Percentiles rank a stretch among this genome's conserved stretches.
These are phyloP conservation scores for Coregonus clupeaformis DNA, from an alignment of 2,113 vertebrate genomes.

Conservation along the genomic window DNA sequence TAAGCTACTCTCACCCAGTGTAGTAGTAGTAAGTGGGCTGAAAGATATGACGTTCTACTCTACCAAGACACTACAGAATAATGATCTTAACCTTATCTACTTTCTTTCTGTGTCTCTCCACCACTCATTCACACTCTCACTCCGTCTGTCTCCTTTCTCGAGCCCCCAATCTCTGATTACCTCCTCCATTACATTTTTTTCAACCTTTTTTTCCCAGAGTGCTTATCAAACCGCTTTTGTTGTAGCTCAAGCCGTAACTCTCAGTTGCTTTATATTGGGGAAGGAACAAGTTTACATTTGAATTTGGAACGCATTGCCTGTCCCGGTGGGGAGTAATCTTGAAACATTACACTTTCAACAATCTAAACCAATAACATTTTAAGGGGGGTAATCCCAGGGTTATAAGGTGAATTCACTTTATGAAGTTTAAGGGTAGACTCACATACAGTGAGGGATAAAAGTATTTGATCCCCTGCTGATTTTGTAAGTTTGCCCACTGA, in stretches of 20 bases:
- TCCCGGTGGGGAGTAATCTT: conserved; percentile 35
- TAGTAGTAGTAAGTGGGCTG: conserved; percentile 20
- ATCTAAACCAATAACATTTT: conserved; percentile 39
- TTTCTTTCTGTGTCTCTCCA: conserved; percentile 19
- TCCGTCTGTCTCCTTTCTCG: conserved; percentile 53
- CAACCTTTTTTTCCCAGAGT: conserved; percentile 18
- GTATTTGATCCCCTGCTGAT: no score
- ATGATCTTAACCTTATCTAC: conserved; percentile 61
- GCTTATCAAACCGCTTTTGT: conserved; percentile 37
- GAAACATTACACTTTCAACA: conserved; percentile 50
- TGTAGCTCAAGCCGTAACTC: conserved; percentile 23
- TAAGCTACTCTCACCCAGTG: not conserved
- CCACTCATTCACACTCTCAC: conserved; percentile 43
- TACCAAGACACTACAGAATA: conserved; percentile 33
- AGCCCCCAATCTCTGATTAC: conserved; percentile 59
- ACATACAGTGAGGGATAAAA: no score
- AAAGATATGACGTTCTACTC: conserved; percentile 31
- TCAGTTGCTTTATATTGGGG: conserved; percentile 43
- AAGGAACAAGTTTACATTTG: conserved; percentile 45
- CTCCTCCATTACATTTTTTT: conserved; percentile 34
- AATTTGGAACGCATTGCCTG: conserved; percentile 39
- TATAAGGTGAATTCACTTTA: conserved; percentile 33
- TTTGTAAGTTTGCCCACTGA: no score
- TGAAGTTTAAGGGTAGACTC: conserved; percentile 38
- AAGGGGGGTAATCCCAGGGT: conserved; percentile 38